A percentile compares a stretch with the other conserved stretches of the same genome.
These are phyloP conservation scores for Cirrhinus molitorella DNA, from an alignment of 2,797 vertebrate genomes.

Conservation along the genomic window DNA sequence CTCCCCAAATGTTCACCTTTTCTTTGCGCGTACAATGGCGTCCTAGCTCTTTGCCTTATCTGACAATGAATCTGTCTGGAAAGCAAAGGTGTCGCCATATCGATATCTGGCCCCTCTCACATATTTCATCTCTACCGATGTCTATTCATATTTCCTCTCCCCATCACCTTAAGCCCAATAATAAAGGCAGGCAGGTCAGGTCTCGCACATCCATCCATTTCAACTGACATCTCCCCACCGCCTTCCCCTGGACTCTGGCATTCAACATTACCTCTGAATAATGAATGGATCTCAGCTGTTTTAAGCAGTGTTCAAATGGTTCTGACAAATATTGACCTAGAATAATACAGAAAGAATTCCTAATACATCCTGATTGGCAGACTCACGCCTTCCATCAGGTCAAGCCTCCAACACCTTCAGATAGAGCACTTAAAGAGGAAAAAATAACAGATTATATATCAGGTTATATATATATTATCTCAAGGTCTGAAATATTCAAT, in stretches of 20 bases:
- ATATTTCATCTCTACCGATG: conserved; percentile 42
- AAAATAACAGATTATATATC: conserved; percentile 12
- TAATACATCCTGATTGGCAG: conserved; percentile 56
- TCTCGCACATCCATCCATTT: conserved; percentile 61
- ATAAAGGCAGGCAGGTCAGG: conserved; percentile 61
- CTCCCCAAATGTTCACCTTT: conserved; percentile 43
- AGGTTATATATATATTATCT: neutral
- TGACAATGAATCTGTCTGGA: conserved; percentile 13
- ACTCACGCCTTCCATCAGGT: conserved; percentile 45
- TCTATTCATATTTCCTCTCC: conserved; percentile 53
- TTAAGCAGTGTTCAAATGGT: conserved; percentile 62
- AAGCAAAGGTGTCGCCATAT: conserved; percentile 42
- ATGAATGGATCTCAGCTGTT: conserved; percentile 63
- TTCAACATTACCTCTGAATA: conserved; percentile 58
- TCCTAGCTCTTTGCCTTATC: conserved; percentile 41
- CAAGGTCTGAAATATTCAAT: neutral
- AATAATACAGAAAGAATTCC: conserved; percentile 61
- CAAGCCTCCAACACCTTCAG: conserved; percentile 3
- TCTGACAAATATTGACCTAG: conserved; percentile 65
- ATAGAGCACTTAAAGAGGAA: neutral
- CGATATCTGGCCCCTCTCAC: conserved; percentile 35
- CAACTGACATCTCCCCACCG: conserved; percentile 52
- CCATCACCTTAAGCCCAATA: conserved; percentile 46
- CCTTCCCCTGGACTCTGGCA: conserved; percentile 56
- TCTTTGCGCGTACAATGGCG: neutral